phyloP scores from a whole-genome alignment of 2,113 vertebrate genomes.

The Calyptomena viridis region DNA sequence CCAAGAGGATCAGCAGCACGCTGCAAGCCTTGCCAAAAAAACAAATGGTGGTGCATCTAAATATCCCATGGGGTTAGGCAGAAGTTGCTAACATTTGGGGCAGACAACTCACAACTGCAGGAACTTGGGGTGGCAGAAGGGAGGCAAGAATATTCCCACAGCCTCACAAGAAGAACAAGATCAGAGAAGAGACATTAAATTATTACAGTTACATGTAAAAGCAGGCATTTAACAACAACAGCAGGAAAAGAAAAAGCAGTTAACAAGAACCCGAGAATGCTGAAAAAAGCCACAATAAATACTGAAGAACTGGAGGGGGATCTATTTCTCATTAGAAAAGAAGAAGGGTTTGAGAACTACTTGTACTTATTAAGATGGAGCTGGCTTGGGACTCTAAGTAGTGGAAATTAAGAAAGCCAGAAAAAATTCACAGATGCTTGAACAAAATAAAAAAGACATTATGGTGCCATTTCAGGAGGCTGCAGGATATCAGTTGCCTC shows the following conservation, averaged over 20 bases:
- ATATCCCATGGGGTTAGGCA: neutral
- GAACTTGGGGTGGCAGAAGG: neutral
- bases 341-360: constrained; percentile 23
- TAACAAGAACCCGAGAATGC: constrained; percentile 45
- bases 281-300: constrained; percentile 51
- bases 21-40: neutral
- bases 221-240: constrained; percentile 23
- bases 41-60: neutral
- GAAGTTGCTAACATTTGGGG: neutral
- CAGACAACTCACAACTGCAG: neutral
- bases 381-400: neutral
- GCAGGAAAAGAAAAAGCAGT: constrained; percentile 38
- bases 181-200: neutral
- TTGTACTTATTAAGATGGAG: constrained; percentile 29
- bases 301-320: constrained; percentile 28
- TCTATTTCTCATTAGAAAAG: constrained; percentile 35
- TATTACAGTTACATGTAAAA: constrained; percentile 34
- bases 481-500: neutral
- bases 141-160: neutral
- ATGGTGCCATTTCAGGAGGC: neutral
- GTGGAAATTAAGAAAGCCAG: constrained; percentile 13
- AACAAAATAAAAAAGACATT: neutral
- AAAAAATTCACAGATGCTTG: constrained; percentile 29
- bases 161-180: constrained; percentile 33
- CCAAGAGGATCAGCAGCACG: neutral